Evolutionary conservation across 2,797 vertebrate genomes (phyloP).

Genomic region (Poecilia gillii): DNA sequence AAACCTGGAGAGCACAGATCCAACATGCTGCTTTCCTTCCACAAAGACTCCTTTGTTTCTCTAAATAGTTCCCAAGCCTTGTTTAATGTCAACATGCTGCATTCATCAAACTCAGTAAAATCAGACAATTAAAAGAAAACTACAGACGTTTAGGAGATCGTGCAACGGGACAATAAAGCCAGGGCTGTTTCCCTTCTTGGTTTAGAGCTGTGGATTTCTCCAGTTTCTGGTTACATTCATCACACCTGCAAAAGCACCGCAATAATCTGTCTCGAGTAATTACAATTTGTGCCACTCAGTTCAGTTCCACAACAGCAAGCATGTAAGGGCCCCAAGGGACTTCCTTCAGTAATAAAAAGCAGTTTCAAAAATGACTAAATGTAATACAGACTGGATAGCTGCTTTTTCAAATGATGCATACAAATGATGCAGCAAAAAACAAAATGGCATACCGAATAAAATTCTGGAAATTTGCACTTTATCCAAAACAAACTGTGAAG

Average conservation of each 20-base stretch:
- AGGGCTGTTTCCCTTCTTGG: neutral
- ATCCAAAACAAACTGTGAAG: no score
- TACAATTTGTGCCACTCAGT: slow-evolving; percentile 10
- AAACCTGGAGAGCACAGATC: slow-evolving; percentile 11
- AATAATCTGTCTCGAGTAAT: slow-evolving; percentile 25
- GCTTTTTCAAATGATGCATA: neutral
- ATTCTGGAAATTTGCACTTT: slow-evolving; percentile 16
- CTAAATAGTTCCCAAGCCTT: slow-evolving; percentile 10
- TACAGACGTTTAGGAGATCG: neutral
- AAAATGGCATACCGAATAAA: slow-evolving; percentile 1
- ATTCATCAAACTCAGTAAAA: slow-evolving; percentile 14
- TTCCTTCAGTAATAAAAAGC: slow-evolving; percentile 6
- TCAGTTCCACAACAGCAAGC: slow-evolving; percentile 12
- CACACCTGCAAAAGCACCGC: slow-evolving; percentile 16
- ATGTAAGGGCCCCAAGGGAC: slow-evolving; percentile 12
- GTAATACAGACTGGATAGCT: neutral
- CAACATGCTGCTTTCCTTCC: slow-evolving; percentile 25
- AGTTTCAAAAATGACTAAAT: neutral
- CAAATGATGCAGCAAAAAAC: neutral
- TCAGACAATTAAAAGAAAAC: slow-evolving; percentile 9
- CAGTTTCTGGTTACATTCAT: slow-evolving; percentile 9
- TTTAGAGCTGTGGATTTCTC: neutral
- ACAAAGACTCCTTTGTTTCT: slow-evolving; percentile 40
- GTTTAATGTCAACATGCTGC: slow-evolving; percentile 14
- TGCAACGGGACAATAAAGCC: neutral